Conservation (phyloP, 2,797 vertebrate genomes). For the Enteromius fasciolatus region DNA sequence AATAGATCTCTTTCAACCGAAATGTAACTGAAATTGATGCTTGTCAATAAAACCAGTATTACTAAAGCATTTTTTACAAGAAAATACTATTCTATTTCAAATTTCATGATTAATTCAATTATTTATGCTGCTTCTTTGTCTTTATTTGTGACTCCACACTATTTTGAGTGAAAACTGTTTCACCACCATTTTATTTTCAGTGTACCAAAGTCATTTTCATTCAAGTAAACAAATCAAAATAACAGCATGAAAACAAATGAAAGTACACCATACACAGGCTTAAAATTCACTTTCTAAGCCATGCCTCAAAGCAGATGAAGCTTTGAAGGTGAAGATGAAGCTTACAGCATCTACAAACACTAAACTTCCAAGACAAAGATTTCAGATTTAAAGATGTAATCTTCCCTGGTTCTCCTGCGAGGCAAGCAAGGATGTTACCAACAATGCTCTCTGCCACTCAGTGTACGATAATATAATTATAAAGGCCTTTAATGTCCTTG, state of each 20-base stretch:
- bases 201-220: neutral
- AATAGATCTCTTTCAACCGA: neutral
- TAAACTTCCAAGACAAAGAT: slow-evolving; percentile 16
- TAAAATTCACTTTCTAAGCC: neutral
- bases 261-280: neutral
- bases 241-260: neutral
- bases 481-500: slow-evolving; percentile 20
- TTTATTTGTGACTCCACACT: neutral
- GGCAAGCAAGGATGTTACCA: neutral
- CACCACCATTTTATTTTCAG: neutral
- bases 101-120: neutral
- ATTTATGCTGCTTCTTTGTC: neutral
- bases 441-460: slow-evolving; percentile 17
- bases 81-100: neutral
- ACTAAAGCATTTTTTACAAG: neutral
- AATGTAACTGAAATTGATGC: neutral
- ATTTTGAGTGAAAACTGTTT: neutral
- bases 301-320: neutral
- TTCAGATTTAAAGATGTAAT: neutral
- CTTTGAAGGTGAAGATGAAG: neutral
- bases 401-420: slow-evolving; percentile 15
- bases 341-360: neutral
- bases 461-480: slow-evolving; percentile 18
- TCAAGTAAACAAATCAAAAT: neutral
- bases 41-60: neutral